Conservation (phyloP, 2,113 vertebrate species). For the Megatriorchis doriae region DNA sequence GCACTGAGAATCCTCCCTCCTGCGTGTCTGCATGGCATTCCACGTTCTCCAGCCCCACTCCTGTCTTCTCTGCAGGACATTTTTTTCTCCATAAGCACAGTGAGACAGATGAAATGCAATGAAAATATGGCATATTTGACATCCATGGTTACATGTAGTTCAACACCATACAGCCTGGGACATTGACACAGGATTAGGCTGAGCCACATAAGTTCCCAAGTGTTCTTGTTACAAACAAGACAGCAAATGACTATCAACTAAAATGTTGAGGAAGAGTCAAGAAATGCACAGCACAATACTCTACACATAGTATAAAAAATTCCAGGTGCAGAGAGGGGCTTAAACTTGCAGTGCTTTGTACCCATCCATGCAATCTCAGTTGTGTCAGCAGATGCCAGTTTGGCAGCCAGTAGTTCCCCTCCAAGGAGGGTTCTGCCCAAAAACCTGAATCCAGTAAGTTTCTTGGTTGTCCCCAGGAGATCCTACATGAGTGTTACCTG, state of each 20-base stretch:
- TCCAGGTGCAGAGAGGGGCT: background rate
- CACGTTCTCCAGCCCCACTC: background rate
- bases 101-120: background rate
- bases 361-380: fast-evolving
- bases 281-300: background rate
- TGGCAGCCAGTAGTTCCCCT: background rate
- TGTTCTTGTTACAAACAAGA: background rate
- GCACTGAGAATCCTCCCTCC: background rate
- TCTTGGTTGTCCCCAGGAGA: background rate
- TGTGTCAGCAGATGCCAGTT: background rate
- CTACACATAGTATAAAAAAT: background rate
- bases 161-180: background rate
- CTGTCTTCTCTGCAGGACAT: background rate
- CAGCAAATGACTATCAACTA: background rate
- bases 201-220: background rate
- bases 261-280: background rate
- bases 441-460: background rate
- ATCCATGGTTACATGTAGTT: background rate
- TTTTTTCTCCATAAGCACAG: background rate
- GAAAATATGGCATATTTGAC: background rate
- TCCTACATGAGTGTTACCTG: fast-evolving
- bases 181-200: background rate
- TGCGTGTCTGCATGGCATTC: background rate
- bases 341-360: background rate
- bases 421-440: background rate